phyloP scores from a whole-genome alignment of 2,888 invertebrate genomes.

The Harpalus rubripes region DNA sequence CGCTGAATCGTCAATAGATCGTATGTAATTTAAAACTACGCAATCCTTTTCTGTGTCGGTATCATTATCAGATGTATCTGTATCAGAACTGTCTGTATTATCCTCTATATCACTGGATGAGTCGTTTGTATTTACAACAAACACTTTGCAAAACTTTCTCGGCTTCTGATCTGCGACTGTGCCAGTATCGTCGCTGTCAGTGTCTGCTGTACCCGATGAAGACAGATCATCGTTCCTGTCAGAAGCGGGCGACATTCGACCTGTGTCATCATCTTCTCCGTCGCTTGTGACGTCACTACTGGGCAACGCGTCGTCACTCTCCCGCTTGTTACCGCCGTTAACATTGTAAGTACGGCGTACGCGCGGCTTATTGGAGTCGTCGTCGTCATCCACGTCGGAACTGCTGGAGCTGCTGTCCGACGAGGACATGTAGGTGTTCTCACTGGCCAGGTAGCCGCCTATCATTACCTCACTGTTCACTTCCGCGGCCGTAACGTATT shows the following conservation, averaged over 20 bases:
- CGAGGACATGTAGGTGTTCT: slow-evolving; percentile 77
- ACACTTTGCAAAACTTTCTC: slow-evolving; percentile 83
- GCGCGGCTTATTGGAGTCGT: slow-evolving; percentile 74
- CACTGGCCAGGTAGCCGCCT: slow-evolving; percentile 77
- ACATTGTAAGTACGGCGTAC: slow-evolving; percentile 74
- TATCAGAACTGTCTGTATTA: slow-evolving; percentile 79
- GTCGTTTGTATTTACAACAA: slow-evolving; percentile 82
- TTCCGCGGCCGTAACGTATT: slow-evolving; percentile 63
- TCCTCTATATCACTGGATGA: slow-evolving; percentile 81
- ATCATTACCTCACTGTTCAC: slow-evolving; percentile 61
- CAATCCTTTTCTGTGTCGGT: slow-evolving; percentile 79
- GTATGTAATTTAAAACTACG: slow-evolving; percentile 73
- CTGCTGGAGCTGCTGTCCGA: slow-evolving; percentile 76
- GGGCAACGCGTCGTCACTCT: slow-evolving; percentile 75
- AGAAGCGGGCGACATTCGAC: slow-evolving; percentile 75
- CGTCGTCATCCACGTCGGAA: slow-evolving; percentile 78
- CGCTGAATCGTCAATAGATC: slow-evolving; percentile 53
- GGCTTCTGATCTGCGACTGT: slow-evolving; percentile 79
- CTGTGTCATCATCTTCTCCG: slow-evolving; percentile 73
- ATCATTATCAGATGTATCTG: slow-evolving; percentile 84
- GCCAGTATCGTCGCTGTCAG: slow-evolving; percentile 80
- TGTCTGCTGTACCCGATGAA: slow-evolving; percentile 74
- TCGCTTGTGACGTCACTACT: slow-evolving; percentile 75
- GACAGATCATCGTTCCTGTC: slow-evolving; percentile 76
- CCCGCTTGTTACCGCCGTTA: slow-evolving; percentile 72